Conservation (phyloP, 2,888 invertebrate species). For the Mythimna ferrago region DNA sequence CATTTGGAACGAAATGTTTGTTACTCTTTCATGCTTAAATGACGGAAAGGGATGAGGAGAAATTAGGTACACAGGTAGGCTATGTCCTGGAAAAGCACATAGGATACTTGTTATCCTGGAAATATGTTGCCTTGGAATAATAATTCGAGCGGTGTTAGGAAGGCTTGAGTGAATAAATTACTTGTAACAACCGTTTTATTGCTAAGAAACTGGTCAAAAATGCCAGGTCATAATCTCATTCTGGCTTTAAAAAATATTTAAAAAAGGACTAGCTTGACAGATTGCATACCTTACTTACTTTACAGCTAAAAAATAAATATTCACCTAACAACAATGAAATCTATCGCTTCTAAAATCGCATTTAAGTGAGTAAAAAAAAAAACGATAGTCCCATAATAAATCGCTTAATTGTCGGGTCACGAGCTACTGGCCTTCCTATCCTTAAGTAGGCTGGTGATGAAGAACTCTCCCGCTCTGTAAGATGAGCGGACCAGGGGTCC, state of each 20-base stretch:
- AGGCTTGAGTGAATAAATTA: too few relatives aligned
- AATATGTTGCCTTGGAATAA: too few relatives aligned
- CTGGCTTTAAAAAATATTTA: not conserved
- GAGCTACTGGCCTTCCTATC: conserved; percentile 87
- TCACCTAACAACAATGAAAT: not conserved
- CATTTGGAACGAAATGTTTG: not conserved
- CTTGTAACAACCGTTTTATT: too few relatives aligned
- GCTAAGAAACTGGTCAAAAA: too few relatives aligned
- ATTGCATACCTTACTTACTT: not conserved
- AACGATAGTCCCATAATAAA: not conserved
- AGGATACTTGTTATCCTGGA: too few relatives aligned
- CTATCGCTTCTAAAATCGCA: conserved; percentile 19
- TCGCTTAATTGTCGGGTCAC: conserved; percentile 69
- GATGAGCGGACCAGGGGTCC: conserved; percentile 99
- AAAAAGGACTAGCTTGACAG: not conserved
- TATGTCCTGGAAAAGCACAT: too few relatives aligned
- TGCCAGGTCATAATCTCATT: too few relatives aligned
- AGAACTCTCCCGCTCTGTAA: conserved; percentile 99
- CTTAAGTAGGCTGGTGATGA: conserved; percentile 95
- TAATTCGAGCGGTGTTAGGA: too few relatives aligned
- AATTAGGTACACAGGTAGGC: too few relatives aligned
- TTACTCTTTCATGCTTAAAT: not conserved
- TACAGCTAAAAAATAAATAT: not conserved
- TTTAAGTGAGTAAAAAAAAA: not conserved
- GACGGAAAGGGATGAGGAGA: not conserved